A percentile compares a stretch with the other conserved stretches of the same genome.
Evolutionary conservation across 92 coral and sea anemone species (phyloP).

Genomic region (Palythoa grandis): DNA sequence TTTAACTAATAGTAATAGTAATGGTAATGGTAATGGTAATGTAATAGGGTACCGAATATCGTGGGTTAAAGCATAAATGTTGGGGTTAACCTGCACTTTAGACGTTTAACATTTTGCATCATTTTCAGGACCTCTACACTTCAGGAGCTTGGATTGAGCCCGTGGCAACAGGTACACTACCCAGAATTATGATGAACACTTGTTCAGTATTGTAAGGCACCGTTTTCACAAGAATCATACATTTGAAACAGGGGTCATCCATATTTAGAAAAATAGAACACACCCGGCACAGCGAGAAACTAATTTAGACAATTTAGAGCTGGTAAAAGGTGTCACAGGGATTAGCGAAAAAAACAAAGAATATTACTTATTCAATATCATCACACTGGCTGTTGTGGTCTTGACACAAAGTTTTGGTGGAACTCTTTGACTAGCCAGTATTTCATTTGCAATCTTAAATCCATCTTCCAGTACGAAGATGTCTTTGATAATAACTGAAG

Average conservation of each 20-base stretch:
- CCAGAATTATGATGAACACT: not conserved
- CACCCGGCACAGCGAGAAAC: too few species aligned
- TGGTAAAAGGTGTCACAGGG: too few species aligned
- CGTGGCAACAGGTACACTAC: conserved; percentile 39
- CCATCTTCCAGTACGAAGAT: not conserved
- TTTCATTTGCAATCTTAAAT: too few species aligned
- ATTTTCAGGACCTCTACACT: conserved; percentile 63
- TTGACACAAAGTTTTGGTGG: not conserved
- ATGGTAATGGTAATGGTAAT: not conserved
- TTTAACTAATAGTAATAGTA: not conserved
- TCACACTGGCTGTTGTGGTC: too few species aligned
- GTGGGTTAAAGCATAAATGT: not conserved
- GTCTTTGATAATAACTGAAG: not conserved
- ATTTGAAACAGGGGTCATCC: too few species aligned
- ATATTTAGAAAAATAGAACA: too few species aligned
- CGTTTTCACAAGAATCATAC: too few species aligned
- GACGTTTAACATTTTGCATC: not conserved
- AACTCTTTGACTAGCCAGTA: not conserved
- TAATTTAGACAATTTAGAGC: too few species aligned
- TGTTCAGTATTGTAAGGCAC: too few species aligned
- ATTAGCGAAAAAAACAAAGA: too few species aligned
- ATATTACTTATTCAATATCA: too few species aligned
- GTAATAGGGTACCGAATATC: too few species aligned
- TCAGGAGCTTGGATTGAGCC: conserved; percentile 77
- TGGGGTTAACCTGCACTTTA: not conserved